Conservation (phyloP, 2,113 vertebrate species). For the Lasiurus cinereus region DNA sequence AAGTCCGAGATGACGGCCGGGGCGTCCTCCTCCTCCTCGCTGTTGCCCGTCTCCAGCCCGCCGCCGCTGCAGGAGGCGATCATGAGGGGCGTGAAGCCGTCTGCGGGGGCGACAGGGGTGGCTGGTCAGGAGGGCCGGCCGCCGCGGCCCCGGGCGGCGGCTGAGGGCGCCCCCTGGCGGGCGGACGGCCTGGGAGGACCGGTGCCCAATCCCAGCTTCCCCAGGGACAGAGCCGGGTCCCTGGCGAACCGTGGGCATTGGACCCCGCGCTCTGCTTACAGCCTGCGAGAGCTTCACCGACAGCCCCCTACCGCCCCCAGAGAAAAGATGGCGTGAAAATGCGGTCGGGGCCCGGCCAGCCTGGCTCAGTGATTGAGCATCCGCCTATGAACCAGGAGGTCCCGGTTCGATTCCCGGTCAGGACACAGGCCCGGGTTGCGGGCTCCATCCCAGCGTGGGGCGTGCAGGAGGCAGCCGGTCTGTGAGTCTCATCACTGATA, state of each 20-base stretch:
- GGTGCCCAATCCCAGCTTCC: background rate
- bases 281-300: too few relatives aligned
- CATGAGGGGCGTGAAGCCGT: conserved; percentile 98
- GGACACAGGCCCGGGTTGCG: too few relatives aligned
- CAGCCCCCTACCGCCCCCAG: accelerated
- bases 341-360: too few relatives aligned
- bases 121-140: background rate
- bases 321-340: accelerated
- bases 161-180: accelerated
- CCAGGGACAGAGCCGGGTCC: accelerated
- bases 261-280: background rate
- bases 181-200: background rate
- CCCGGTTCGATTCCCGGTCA: too few relatives aligned
- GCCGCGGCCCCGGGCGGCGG: background rate
- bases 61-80: conserved; percentile 98
- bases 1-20: conserved; percentile 97
- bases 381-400: too few relatives aligned
- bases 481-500: too few relatives aligned
- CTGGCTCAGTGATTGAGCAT: too few relatives aligned
- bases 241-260: accelerated
- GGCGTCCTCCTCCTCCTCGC: conserved; percentile 97
- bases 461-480: too few relatives aligned
- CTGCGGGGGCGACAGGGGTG: conserved; percentile 80
- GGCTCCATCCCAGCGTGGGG: too few relatives aligned
- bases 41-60: conserved; percentile 96